Percentiles rank a stretch among this genome's conserved stretches.
phyloP scores from a whole-genome alignment of 2,888 invertebrate genomes.

The Euplagia quadripunctaria region DNA sequence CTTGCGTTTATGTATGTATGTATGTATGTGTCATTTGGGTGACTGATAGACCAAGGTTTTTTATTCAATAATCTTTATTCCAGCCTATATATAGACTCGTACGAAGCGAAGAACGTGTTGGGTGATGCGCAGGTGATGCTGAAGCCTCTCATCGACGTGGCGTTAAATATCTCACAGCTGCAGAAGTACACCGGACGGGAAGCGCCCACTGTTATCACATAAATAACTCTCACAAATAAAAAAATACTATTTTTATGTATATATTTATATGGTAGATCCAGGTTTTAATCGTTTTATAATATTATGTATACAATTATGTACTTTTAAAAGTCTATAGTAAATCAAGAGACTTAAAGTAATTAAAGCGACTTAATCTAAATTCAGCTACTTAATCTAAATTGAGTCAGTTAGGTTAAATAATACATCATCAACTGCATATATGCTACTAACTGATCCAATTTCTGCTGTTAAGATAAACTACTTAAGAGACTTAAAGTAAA shows the following conservation, averaged over 20 bases:
- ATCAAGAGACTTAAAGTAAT: background rate
- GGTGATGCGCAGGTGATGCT: slow-evolving; percentile 92
- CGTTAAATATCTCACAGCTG: slow-evolving; percentile 94
- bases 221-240: slow-evolving; percentile 62
- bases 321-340: background rate
- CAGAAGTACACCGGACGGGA: slow-evolving; percentile 95
- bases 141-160: slow-evolving; percentile 95
- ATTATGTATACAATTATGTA: no score
- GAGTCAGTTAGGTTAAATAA: background rate
- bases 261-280: background rate
- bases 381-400: no score
- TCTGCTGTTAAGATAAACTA: background rate
- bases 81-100: slow-evolving; percentile 97
- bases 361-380: slow-evolving; percentile 1
- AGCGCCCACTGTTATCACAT: slow-evolving; percentile 98
- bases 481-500: background rate
- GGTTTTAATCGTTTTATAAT: background rate
- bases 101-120: slow-evolving; percentile 91
- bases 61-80: background rate
- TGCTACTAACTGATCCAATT: background rate
- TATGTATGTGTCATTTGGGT: no score
- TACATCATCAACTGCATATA: background rate
- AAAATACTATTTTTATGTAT: background rate
- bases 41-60: background rate
- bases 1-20: no score